phyloP scores from a whole-genome alignment of 2,113 vertebrate species.

The Panthera leo region DNA sequence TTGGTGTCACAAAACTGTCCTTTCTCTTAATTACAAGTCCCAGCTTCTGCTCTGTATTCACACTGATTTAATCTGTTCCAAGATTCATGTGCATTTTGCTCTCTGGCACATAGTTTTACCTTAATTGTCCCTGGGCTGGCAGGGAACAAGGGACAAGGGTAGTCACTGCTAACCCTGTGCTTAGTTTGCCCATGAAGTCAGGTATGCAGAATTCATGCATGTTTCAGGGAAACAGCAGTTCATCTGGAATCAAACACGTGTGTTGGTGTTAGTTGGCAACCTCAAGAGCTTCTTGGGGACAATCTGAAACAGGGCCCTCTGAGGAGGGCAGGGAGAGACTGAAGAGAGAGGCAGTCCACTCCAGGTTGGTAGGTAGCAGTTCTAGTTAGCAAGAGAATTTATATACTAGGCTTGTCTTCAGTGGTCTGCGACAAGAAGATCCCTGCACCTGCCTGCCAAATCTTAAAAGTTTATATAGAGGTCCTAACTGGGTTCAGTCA shows the following conservation, averaged over 20 bases:
- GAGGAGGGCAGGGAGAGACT: not conserved
- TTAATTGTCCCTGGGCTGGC: too few species aligned
- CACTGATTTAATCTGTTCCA: not conserved
- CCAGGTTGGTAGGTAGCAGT: not conserved
- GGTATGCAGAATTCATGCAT: not conserved
- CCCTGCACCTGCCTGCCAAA: not conserved
- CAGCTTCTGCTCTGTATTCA: not conserved
- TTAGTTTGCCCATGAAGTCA: not conserved
- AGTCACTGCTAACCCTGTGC: not conserved
- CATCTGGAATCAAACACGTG: not conserved
- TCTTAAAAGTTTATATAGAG: not conserved
- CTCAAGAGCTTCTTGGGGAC: not conserved
- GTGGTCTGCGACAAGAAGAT: not conserved
- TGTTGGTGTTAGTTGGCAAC: not conserved
- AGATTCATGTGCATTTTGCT: not conserved
- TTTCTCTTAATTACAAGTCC: not conserved
- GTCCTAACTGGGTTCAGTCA: not conserved
- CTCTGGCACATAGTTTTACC: not conserved
- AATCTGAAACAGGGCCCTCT: not conserved
- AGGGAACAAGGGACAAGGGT: not conserved
- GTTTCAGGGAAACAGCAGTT: not conserved
- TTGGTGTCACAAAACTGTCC: not conserved
- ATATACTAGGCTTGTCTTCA: not conserved
- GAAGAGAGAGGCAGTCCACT: not conserved
- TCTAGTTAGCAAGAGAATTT: not conserved